Evolutionary conservation across 2,888 invertebrate genomes (phyloP).

Genomic region (Ochropleura plecta): DNA sequence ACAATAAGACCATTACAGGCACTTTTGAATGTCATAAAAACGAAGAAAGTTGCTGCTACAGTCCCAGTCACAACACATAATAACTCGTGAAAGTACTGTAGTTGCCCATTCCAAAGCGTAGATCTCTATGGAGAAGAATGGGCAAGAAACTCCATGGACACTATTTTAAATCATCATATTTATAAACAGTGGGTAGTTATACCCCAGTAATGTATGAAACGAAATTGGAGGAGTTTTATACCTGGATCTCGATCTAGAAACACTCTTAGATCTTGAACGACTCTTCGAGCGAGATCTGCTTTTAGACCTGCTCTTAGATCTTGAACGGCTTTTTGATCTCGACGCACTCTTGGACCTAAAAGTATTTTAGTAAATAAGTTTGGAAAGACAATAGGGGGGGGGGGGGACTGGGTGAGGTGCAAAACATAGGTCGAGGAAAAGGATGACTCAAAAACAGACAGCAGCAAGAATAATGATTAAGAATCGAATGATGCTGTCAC

Average conservation of each 20-base stretch:
- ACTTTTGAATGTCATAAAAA: too few relatives aligned
- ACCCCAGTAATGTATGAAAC: background rate
- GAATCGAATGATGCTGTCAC: background rate
- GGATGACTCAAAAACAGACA: background rate
- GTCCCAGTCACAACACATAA: too few relatives aligned
- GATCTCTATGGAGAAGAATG: too few relatives aligned
- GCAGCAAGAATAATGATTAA: background rate
- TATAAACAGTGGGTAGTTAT: background rate
- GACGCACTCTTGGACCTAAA: slow-evolving; percentile 64
- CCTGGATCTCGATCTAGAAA: slow-evolving; percentile 78
- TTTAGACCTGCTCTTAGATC: slow-evolving; percentile 71
- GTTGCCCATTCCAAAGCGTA: too few relatives aligned
- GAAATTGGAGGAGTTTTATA: slow-evolving; percentile 53
- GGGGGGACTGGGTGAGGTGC: background rate
- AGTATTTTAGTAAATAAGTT: slow-evolving; percentile 9
- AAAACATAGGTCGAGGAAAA: background rate
- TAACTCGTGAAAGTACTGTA: too few relatives aligned
- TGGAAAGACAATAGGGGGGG: background rate
- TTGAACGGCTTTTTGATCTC: slow-evolving; percentile 76
- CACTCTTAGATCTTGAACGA: slow-evolving; percentile 64
- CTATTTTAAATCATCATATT: too few relatives aligned
- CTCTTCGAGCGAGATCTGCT: slow-evolving; percentile 71
- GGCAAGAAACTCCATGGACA: too few relatives aligned
- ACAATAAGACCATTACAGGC: too few relatives aligned
- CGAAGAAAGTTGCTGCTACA: too few relatives aligned